These are phyloP conservation scores for Oostethus manadensis DNA, from an alignment of 2,113 vertebrate genomes.

Conservation along the genomic window DNA sequence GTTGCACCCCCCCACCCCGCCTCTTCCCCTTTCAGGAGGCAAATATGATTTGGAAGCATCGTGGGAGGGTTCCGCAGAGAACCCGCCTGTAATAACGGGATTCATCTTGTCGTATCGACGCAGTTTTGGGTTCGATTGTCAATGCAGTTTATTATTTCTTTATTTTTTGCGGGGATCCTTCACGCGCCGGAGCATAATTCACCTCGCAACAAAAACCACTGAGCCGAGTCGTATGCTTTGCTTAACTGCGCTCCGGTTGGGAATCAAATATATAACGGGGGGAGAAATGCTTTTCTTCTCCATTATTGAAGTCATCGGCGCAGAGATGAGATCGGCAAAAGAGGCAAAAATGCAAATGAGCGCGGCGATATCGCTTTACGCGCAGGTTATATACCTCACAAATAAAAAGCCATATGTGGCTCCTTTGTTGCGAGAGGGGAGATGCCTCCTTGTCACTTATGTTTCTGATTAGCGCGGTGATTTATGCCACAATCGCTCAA, in stretches of 20 bases:
- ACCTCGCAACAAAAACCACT: conserved; percentile 67
- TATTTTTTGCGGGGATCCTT: conserved; percentile 1
- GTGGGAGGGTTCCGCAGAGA: conserved; percentile 65
- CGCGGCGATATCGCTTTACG: conserved; percentile 68
- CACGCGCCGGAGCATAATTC: conserved; percentile 57
- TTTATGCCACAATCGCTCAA: conserved; percentile 99
- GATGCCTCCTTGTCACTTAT: conserved; percentile 99
- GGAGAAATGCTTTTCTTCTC: conserved; percentile 64
- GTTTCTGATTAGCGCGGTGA: conserved; percentile 99
- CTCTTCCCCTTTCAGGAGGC: conserved; percentile 66
- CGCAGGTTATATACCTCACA: conserved; percentile 76
- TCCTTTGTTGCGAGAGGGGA: conserved; percentile 96
- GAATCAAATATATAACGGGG: conserved; percentile 68
- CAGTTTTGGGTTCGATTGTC: conserved; percentile 65
- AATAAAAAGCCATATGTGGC: conserved; percentile 95
- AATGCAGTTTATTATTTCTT: conserved; percentile 58
- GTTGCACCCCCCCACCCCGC: conserved; percentile 28
- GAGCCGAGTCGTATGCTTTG: conserved; percentile 65
- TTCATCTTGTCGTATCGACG: conserved; percentile 67
- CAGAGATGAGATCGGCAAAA: conserved; percentile 56
- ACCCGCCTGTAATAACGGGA: conserved; percentile 70
- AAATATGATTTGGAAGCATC: conserved; percentile 75
- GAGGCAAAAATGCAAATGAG: conserved; percentile 74
- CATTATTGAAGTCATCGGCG: conserved; percentile 69
- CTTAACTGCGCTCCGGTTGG: conserved; percentile 65